Percentiles rank a stretch among this genome's conserved stretches.
Conservation (phyloP, 1,140 invertebrate genomes). For the Rhagoletis zephyria region DNA sequence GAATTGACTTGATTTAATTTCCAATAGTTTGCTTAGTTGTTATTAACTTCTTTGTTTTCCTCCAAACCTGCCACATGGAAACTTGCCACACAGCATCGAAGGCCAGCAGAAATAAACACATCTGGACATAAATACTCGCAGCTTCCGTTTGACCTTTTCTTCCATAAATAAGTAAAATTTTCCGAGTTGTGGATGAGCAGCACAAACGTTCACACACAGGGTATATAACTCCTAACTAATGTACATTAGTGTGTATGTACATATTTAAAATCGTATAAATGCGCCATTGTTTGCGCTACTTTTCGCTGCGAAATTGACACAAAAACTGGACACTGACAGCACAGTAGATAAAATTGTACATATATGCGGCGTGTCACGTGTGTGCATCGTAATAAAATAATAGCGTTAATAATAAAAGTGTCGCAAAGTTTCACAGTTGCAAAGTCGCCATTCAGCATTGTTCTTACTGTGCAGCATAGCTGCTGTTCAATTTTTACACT, state of each 20-base stretch:
- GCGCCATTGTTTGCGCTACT: background rate
- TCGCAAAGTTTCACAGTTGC: constrained; percentile 43
- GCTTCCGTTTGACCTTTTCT: background rate
- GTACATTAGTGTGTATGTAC: too few relatives aligned
- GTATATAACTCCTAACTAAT: too few relatives aligned
- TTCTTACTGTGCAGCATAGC: background rate
- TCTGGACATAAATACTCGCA: too few relatives aligned
- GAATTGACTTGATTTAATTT: background rate
- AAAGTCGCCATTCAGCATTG: background rate
- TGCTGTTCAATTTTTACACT: background rate
- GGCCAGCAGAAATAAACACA: background rate
- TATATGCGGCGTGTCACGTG: background rate
- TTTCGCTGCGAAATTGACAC: constrained; percentile 27
- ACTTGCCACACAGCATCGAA: constrained; percentile 12
- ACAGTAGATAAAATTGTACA: background rate
- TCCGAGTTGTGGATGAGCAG: background rate
- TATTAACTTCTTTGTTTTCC: background rate
- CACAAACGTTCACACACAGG: background rate
- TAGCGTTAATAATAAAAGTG: constrained; percentile 37
- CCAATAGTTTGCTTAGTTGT: background rate
- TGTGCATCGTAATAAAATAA: constrained; percentile 36
- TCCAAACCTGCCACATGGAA: background rate
- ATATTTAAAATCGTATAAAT: background rate
- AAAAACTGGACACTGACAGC: constrained; percentile 37
- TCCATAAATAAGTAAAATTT: constrained; percentile 15